Conservation (phyloP, 2,888 invertebrate species). For the Nemotelus nigrinus region DNA sequence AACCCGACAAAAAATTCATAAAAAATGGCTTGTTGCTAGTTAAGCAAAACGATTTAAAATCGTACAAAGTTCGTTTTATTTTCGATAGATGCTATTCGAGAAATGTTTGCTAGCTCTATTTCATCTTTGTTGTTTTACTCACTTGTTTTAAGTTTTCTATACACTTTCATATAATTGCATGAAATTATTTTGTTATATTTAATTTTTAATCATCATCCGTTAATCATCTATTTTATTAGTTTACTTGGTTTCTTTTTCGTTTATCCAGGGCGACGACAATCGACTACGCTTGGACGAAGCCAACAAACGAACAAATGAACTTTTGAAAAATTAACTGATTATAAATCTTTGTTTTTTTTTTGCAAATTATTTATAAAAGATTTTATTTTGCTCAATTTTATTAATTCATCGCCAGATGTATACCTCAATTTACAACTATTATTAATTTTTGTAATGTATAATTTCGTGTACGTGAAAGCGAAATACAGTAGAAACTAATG, state of each 20-base stretch:
- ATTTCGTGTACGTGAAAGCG: neutral
- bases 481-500: constrained; percentile 9
- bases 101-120: neutral
- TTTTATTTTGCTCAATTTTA: constrained; percentile 26
- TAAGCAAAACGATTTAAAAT: no score
- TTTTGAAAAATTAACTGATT: constrained; percentile 60
- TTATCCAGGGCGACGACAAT: constrained; percentile 50
- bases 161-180: neutral
- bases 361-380: neutral
- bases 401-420: neutral
- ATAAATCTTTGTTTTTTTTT: neutral
- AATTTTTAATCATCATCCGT: constrained; percentile 5
- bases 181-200: constrained; percentile 21
- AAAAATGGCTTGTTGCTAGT: no score
- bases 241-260: constrained; percentile 42
- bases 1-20: no score
- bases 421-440: constrained; percentile 1
- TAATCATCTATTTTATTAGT: neutral
- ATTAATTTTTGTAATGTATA: neutral
- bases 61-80: no score
- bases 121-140: constrained; percentile 3
- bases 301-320: constrained; percentile 62
- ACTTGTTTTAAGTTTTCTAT: neutral
- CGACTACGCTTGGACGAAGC: constrained; percentile 59
- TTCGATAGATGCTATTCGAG: neutral